These are phyloP conservation scores for Sebastes umbrosus DNA, from an alignment of 2,797 vertebrate species.

Conservation along the genomic window DNA sequence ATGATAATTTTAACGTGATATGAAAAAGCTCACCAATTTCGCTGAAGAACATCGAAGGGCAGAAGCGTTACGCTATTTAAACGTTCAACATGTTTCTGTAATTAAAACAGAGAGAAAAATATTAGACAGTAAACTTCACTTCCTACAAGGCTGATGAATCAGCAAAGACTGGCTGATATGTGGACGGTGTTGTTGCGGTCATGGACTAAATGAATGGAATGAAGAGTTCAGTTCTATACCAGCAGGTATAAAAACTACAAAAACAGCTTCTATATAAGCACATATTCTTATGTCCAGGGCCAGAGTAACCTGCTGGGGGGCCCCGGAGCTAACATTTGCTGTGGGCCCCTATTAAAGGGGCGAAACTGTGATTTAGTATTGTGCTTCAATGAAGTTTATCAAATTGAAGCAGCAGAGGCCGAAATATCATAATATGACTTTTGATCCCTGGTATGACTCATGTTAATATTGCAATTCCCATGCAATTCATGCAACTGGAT, in stretches of 20 bases:
- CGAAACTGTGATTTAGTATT: not conserved
- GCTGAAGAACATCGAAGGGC: constrained; percentile 24
- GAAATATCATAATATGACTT: not conserved
- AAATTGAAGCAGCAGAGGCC: not conserved
- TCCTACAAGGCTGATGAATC: not conserved
- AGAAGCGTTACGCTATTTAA: constrained; percentile 70
- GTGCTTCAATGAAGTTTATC: no score
- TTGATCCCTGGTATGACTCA: not conserved
- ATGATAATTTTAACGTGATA: not conserved
- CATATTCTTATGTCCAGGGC: not conserved
- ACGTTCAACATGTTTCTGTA: constrained; percentile 79
- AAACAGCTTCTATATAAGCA: not conserved
- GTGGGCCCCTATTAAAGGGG: not conserved
- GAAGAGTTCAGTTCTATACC: not conserved
- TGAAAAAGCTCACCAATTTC: constrained; percentile 65
- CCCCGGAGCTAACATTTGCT: not conserved
- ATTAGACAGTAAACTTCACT: not conserved
- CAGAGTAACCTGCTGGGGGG: not conserved
- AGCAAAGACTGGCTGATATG: not conserved
- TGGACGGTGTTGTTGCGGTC: not conserved
- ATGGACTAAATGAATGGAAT: not conserved
- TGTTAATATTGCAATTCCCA: not conserved
- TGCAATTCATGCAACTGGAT: not conserved
- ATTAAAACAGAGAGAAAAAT: constrained; percentile 5
- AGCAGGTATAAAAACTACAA: not conserved